Evolutionary conservation across 2,113 vertebrate genomes (phyloP).

Genomic region (Protobothrops flavoviridis): DNA sequence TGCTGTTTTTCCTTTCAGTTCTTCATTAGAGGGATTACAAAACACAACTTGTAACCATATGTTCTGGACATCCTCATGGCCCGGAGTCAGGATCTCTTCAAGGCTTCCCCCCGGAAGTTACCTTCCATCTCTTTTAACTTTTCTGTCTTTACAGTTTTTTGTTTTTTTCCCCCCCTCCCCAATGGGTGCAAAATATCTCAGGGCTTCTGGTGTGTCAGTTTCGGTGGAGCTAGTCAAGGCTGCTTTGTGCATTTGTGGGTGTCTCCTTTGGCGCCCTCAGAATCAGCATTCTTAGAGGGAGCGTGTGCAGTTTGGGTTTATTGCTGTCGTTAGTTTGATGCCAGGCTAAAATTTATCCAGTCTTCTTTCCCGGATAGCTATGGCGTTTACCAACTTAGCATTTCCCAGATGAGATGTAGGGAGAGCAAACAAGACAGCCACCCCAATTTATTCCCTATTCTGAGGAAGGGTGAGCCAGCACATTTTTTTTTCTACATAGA

Average conservation of each 20-base stretch:
- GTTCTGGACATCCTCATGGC: background rate
- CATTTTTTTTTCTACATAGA: too few relatives aligned
- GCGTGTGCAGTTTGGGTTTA: too few relatives aligned
- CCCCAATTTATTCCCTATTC: too few relatives aligned
- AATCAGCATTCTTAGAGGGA: background rate
- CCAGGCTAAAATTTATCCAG: background rate
- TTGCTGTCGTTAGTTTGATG: background rate
- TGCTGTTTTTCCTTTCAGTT: slow-evolving; percentile 11
- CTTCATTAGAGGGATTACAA: slow-evolving; percentile 23
- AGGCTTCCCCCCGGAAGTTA: background rate
- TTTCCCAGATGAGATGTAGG: background rate
- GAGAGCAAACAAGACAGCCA: too few relatives aligned
- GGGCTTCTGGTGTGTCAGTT: background rate
- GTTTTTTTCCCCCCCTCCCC: background rate
- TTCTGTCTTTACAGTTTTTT: background rate
- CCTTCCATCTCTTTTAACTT: background rate
- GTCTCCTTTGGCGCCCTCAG: background rate
- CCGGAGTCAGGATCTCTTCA: background rate
- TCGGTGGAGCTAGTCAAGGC: background rate
- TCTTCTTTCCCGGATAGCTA: background rate
- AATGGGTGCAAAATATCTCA: background rate
- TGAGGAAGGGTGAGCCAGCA: too few relatives aligned
- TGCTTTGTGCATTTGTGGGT: background rate
- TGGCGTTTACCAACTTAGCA: background rate
- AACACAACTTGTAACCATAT: background rate